Evolutionary conservation across 2,113 vertebrate genomes (phyloP).

Genomic region (Elaphurus davidianus): DNA sequence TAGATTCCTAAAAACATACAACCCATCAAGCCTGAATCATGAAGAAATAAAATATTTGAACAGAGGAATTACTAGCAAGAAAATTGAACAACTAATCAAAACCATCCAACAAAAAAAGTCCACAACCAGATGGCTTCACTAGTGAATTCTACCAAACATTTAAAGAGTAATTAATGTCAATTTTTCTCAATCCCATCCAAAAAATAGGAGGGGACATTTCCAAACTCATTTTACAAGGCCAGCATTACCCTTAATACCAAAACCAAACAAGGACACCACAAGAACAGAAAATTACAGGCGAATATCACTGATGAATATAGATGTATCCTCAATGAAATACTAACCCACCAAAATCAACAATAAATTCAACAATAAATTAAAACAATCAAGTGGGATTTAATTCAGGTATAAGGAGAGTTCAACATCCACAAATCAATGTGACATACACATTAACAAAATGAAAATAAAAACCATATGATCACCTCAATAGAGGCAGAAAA

Average conservation of each 20-base stretch:
- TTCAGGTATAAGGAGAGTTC: background rate
- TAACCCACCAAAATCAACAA: background rate
- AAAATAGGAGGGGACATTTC: background rate
- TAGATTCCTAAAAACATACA: background rate
- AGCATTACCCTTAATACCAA: background rate
- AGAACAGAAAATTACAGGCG: background rate
- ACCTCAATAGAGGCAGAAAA: background rate
- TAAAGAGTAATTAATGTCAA: background rate
- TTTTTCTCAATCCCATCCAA: background rate
- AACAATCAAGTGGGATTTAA: background rate
- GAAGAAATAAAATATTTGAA: background rate
- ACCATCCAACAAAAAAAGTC: background rate
- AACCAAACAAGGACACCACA: background rate
- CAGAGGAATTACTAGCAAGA: background rate
- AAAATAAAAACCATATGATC: background rate
- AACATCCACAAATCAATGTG: background rate
- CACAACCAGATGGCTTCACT: background rate
- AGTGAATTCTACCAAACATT: background rate
- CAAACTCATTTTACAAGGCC: background rate
- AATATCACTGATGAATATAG: background rate
- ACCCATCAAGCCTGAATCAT: background rate
- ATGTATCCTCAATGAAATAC: background rate
- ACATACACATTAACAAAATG: background rate
- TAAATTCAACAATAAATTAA: background rate
- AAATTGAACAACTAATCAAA: background rate